Evolutionary conservation across 2,888 invertebrate species (phyloP).

Genomic region (Rhagonycha fulva): DNA sequence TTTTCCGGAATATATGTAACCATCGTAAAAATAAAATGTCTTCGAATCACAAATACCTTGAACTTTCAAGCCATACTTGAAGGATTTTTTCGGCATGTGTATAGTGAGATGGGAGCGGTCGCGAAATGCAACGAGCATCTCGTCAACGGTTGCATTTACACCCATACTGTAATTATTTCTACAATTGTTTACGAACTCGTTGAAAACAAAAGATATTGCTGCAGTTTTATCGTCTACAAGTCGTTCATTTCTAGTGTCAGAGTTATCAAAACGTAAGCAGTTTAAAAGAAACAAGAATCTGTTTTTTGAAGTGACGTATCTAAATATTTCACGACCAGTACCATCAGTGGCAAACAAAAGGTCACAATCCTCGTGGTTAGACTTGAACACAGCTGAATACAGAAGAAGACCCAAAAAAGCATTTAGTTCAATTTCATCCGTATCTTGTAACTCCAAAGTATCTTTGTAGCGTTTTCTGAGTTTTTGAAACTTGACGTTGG

Average conservation of each 20-base stretch:
- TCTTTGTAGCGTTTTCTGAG: too few species aligned
- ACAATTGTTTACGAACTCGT: constrained; percentile 15
- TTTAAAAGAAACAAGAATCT: constrained; percentile 29
- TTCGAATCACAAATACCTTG: constrained; percentile 33
- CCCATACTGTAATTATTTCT: constrained; percentile 9
- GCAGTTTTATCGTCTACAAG: constrained; percentile 25
- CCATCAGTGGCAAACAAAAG: constrained; percentile 35
- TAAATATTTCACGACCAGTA: constrained; percentile 33
- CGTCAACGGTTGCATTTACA: constrained; percentile 17
- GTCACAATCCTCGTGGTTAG: constrained; percentile 32
- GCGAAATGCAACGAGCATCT: constrained; percentile 23
- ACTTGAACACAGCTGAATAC: constrained; percentile 27
- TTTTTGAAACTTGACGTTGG: too few species aligned
- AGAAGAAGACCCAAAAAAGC: too few species aligned
- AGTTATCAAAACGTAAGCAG: constrained; percentile 35
- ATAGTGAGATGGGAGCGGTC: constrained; percentile 10
- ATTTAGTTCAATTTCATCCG: too few species aligned
- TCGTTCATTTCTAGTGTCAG: constrained; percentile 21
- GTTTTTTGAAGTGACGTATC: constrained; percentile 30
- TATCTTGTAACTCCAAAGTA: too few species aligned
- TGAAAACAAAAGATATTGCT: constrained; percentile 17
- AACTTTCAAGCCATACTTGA: constrained; percentile 40
- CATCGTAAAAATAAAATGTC: constrained; percentile 31
- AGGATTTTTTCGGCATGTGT: constrained; percentile 36
- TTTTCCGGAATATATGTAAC: too few species aligned